phyloP scores from a whole-genome alignment of 2,113 vertebrate genomes.

The Megaleporinus macrocephalus region DNA sequence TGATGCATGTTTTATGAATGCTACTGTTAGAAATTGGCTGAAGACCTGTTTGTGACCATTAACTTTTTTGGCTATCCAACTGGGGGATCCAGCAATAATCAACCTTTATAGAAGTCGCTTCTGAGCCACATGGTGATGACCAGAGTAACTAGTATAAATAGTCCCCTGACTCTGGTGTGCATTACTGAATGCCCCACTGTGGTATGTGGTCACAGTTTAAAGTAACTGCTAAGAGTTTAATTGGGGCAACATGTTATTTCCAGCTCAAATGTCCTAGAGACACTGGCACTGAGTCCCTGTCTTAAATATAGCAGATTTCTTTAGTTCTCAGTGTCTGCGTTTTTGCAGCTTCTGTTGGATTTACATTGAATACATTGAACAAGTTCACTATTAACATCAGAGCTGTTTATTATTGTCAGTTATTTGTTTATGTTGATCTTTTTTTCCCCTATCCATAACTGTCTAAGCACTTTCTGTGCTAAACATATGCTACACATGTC shows the following conservation, averaged over 20 bases:
- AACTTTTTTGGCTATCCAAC: background rate
- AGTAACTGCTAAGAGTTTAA: background rate
- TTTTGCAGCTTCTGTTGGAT: too few species aligned
- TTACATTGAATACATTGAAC: too few species aligned
- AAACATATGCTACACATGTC: background rate
- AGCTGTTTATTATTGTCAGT: too few species aligned
- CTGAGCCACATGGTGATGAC: constrained; percentile 6
- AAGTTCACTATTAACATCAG: background rate
- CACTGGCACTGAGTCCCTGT: background rate
- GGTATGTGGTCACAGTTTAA: background rate
- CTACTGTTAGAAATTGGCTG: background rate
- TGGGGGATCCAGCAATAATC: background rate
- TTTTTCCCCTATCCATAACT: background rate
- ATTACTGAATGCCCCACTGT: constrained; percentile 3
- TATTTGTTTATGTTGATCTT: background rate
- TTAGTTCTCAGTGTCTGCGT: too few species aligned
- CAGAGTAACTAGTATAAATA: constrained; percentile 31
- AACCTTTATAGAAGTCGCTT: background rate
- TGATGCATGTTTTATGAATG: background rate
- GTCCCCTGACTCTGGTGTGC: background rate
- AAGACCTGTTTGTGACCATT: too few species aligned
- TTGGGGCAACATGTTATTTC: background rate
- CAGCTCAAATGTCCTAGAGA: background rate
- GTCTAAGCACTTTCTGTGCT: background rate
- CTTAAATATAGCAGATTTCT: background rate